Conservation (phyloP, 2,113 vertebrate genomes). For the Dipodomys ordii region DNA sequence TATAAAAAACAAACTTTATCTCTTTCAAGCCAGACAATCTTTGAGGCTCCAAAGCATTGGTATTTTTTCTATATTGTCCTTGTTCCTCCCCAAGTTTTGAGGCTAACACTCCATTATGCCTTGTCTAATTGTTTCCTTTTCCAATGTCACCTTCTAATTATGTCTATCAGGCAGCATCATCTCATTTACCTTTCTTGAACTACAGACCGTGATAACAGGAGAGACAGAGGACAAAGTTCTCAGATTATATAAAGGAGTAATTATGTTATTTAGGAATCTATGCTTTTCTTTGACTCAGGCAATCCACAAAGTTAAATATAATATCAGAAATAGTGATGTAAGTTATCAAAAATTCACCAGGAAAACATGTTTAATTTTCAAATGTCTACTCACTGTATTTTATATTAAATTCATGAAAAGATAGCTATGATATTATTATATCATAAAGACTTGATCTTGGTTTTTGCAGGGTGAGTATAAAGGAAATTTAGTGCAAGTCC, state of each 20-base stretch:
- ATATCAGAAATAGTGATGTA: neutral
- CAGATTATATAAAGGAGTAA: neutral
- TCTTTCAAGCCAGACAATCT: neutral
- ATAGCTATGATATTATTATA: neutral
- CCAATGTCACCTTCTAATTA: neutral
- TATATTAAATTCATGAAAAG: constrained; percentile 37
- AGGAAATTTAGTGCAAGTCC: neutral
- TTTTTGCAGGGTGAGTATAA: neutral
- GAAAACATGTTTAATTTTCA: neutral
- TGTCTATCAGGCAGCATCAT: neutral
- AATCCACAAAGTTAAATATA: constrained; percentile 14
- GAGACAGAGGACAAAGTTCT: neutral
- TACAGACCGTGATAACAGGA: neutral
- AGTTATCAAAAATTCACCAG: neutral
- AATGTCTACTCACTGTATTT: neutral
- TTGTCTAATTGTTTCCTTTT: neutral
- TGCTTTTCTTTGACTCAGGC: constrained; percentile 9
- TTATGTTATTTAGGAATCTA: neutral
- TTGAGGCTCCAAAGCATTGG: neutral
- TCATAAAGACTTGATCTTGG: neutral
- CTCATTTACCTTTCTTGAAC: neutral
- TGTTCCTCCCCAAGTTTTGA: neutral
- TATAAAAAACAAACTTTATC: neutral
- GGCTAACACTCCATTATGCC: neutral
- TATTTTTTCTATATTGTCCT: neutral